These are phyloP conservation scores for Metacarcinus magister DNA, from an alignment of 2,888 invertebrate species.

Conservation along the genomic window DNA sequence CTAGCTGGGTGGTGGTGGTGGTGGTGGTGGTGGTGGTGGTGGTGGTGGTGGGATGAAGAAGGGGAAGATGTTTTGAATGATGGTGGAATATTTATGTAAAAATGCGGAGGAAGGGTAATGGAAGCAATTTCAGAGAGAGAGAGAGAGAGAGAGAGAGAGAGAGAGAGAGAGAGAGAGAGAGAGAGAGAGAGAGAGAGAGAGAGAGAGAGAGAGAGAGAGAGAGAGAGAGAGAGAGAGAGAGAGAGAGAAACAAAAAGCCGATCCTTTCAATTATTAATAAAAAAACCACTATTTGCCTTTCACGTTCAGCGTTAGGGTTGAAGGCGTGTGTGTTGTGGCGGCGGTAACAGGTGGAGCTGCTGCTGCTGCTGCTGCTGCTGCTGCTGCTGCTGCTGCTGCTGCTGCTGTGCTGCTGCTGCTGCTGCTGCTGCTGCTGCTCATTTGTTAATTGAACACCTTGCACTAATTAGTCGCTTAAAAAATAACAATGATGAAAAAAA, in stretches of 20 bases:
- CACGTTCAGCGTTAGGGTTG: background rate
- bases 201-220: background rate
- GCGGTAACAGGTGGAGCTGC: too few species aligned
- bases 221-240: background rate
- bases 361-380: too few species aligned
- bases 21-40: conserved; percentile 3
- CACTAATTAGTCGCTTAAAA: too few species aligned
- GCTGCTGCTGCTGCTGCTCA: too few species aligned
- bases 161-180: background rate
- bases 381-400: too few species aligned
- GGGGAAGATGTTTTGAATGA: conserved; percentile 17
- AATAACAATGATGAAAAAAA: too few species aligned
- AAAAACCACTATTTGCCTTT: background rate
- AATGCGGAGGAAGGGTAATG: background rate
- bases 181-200: background rate
- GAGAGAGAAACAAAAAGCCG: background rate
- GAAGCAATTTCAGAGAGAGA: background rate
- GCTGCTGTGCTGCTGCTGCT: too few species aligned
- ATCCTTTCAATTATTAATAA: background rate
- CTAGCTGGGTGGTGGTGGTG: background rate
- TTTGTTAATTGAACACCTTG: too few species aligned
- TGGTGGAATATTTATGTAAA: background rate
- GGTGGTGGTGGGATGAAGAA: background rate
- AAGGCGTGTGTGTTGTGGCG: too few species aligned
- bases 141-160: background rate